Percentiles rank a stretch among this genome's conserved stretches.
Conservation (phyloP, 2,113 vertebrate genomes). For the Chrysemys picta region DNA sequence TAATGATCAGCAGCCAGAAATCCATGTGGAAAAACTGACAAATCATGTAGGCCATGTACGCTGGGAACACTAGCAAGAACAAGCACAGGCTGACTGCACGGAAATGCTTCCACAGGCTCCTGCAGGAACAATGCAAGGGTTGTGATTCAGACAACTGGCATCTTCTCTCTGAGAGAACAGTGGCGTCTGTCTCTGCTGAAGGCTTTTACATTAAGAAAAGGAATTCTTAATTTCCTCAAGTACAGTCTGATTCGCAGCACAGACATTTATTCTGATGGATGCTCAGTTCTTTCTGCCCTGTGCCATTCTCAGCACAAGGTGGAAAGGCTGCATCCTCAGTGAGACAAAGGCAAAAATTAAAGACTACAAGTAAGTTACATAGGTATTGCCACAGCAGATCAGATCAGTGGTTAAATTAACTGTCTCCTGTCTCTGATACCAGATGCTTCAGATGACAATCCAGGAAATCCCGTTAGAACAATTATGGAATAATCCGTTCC, state of each 20-base stretch:
- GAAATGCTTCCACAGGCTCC: slow-evolving; percentile 99
- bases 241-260: neutral
- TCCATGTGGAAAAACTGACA: slow-evolving; percentile 99
- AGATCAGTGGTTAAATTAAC: neutral
- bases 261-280: neutral
- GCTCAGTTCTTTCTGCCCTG: neutral
- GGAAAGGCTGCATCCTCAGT: neutral
- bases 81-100: slow-evolving; percentile 94
- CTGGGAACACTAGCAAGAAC: slow-evolving; percentile 94
- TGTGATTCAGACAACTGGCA: neutral
- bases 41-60: slow-evolving; percentile 99
- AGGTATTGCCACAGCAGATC: neutral
- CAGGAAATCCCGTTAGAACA: neutral
- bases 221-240: neutral
- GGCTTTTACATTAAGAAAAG: neutral
- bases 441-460: neutral
- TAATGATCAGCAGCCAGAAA: slow-evolving; percentile 99
- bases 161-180: neutral
- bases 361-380: neutral
- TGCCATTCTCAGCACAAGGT: neutral
- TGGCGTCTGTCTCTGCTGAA: neutral
- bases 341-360: neutral
- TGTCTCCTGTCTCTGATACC: neutral
- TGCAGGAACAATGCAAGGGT: slow-evolving; percentile 64
- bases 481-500: neutral